Evolutionary conservation across 2,888 invertebrate species (phyloP).

Genomic region (Bedellia somnulentella): DNA sequence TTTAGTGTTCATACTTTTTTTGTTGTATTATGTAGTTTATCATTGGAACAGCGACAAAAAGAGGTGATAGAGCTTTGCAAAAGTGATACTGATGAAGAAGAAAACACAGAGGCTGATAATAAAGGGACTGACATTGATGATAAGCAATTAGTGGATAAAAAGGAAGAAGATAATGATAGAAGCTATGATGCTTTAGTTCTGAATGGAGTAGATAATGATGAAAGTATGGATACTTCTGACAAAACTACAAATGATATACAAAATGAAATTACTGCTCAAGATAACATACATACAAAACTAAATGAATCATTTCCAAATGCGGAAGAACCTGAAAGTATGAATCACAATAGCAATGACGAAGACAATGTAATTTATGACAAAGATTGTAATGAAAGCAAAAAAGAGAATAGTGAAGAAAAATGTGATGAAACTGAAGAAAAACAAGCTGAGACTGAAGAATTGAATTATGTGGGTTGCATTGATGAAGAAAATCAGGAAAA

Average conservation of each 20-base stretch:
- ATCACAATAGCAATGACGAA: neutral
- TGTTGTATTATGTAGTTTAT: too few relatives aligned
- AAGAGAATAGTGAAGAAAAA: conserved; percentile 1
- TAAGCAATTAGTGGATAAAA: too few relatives aligned
- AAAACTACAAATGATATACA: too few relatives aligned
- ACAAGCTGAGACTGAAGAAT: neutral
- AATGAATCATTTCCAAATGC: too few relatives aligned
- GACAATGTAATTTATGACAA: neutral
- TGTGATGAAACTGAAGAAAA: neutral
- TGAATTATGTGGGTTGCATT: neutral
- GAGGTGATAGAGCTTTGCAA: conserved; percentile 76
- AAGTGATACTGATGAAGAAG: conserved; percentile 65
- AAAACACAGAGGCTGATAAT: conserved; percentile 7
- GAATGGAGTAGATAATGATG: neutral
- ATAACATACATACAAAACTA: too few relatives aligned
- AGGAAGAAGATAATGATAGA: neutral
- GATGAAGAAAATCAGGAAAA: neutral
- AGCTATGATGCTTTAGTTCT: neutral
- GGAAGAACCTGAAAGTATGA: neutral
- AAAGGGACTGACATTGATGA: neutral
- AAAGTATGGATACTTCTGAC: too few relatives aligned
- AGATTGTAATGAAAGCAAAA: conserved; percentile 1
- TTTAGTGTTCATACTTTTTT: too few relatives aligned
- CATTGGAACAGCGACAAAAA: conserved; percentile 72
- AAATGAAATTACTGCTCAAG: too few relatives aligned